A percentile compares a stretch with the other conserved stretches of the same genome.
These are phyloP conservation scores for Propithecus perrieri DNA, from an alignment of 2,797 vertebrate genomes.

Conservation along the genomic window DNA sequence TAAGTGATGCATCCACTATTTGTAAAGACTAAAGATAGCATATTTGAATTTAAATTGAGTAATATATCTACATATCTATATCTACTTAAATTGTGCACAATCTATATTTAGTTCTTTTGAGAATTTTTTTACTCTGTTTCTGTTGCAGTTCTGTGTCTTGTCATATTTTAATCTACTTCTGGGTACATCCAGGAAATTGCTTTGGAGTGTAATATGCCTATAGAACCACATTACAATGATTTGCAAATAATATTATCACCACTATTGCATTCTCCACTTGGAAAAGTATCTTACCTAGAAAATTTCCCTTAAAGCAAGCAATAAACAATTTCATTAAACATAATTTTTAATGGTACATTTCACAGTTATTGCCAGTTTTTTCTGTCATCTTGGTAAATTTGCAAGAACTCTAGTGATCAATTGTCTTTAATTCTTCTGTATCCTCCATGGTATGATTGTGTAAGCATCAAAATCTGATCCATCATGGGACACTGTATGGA, in stretches of 20 bases:
- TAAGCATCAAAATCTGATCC: background rate
- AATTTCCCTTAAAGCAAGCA: slow-evolving; percentile 29
- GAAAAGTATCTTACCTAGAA: slow-evolving; percentile 45
- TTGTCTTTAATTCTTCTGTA: background rate
- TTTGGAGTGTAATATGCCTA: slow-evolving; percentile 43
- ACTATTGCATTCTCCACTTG: background rate
- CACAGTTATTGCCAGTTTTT: background rate
- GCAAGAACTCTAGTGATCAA: background rate
- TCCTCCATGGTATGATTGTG: background rate
- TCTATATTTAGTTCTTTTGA: slow-evolving; percentile 33
- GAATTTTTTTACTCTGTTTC: slow-evolving; percentile 4
- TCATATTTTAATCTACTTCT: slow-evolving; percentile 45
- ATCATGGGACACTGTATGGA: background rate
- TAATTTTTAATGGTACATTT: background rate
- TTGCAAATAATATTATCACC: slow-evolving; percentile 51
- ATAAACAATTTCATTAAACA: slow-evolving; percentile 35
- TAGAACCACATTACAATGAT: slow-evolving; percentile 40
- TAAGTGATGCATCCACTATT: background rate
- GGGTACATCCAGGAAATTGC: slow-evolving; percentile 37
- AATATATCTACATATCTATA: background rate
- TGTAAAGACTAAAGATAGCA: slow-evolving; percentile 6
- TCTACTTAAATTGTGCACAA: background rate
- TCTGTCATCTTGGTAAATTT: slow-evolving; percentile 24
- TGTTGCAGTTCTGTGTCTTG: background rate
- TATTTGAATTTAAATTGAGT: slow-evolving; percentile 29